Conservation (phyloP, 2,113 vertebrate genomes). For the Puffinus mauretanicus region DNA sequence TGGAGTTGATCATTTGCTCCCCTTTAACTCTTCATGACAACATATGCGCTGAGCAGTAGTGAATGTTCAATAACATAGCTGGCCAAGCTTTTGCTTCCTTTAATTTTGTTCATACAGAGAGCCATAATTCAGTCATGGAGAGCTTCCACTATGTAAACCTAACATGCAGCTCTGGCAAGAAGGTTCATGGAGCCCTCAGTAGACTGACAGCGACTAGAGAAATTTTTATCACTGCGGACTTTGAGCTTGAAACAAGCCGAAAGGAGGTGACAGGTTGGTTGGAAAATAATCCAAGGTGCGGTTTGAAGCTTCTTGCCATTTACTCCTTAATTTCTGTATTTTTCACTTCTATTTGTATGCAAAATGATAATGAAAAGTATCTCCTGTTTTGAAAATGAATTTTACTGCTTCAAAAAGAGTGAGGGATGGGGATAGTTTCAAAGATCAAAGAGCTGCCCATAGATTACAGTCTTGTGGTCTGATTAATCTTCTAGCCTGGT, state of each 20-base stretch:
- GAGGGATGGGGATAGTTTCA: neutral
- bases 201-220: conserved; percentile 79
- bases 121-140: conserved; percentile 86
- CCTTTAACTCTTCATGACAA: neutral
- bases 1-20: conserved; percentile 17
- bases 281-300: conserved; percentile 60
- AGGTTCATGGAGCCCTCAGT: conserved; percentile 78
- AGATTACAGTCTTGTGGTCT: neutral
- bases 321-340: conserved; percentile 48
- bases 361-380: conserved; percentile 80
- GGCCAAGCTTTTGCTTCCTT: conserved; percentile 71
- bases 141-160: conserved; percentile 93
- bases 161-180: conserved; percentile 84
- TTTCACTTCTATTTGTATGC: conserved; percentile 57
- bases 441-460: neutral
- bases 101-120: conserved; percentile 83
- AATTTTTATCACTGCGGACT: conserved; percentile 87
- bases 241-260: conserved; percentile 91
- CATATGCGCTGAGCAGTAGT: neutral
- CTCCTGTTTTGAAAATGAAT: conserved; percentile 88
- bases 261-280: conserved; percentile 99
- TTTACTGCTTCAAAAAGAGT: conserved; percentile 22
- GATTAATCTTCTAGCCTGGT: neutral
- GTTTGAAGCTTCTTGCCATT: conserved; percentile 59
- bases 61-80: conserved; percentile 31